Evolutionary conservation across 2,113 vertebrate genomes (phyloP), one percentile per base, ranked within the genome.

Genomic region (Lamprotornis superbus): DNA sequence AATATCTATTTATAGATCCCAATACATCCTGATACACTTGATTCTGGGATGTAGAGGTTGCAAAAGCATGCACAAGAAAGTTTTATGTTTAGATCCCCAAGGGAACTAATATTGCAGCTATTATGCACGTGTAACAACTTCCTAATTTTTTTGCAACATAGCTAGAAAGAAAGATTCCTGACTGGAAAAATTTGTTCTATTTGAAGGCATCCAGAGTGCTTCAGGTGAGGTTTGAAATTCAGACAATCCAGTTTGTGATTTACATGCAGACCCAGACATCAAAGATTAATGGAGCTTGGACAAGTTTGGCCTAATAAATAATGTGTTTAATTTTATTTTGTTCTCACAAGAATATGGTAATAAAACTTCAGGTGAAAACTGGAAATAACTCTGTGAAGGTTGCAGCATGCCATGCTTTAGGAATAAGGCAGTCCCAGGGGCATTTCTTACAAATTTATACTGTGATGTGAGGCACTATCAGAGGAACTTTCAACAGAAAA

Each of bases 271-370:
- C n/a, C 35, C 68, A 83, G 75, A 28, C 35, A 40, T 85, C 55
- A 94, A 67, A 88, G 81, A 82, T 89, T 76, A 89, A 91, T 85
- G 57, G 56, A 55, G 11, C 63, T 90, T 49, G 86, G 85, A 61
- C 82, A 73, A 49, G 56, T 64, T 80, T 70, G 75, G 75, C 82
- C 40, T 96, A 83, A 67, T 93, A 95, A 95, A 89, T 89, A 49
- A 83, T 46, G 30, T 80, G 78, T 46, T 89, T 94, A 59, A 79
- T 94, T 84, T 94, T 87, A 77, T 83, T 90, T 90, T 88, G 78
- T 87, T 91, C 84, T 83, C 59, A 76, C 46, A 80, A 80, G 67
- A 80, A 84, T 47, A 55, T 25, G 28, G 53, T 93, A 85, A 80
- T 93, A 81, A 91, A 61, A 82, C 74, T 77, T 57, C 55, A 78